Evolutionary conservation across 2,797 vertebrate species (phyloP).

Genomic region (Hemitrygon akajei): DNA sequence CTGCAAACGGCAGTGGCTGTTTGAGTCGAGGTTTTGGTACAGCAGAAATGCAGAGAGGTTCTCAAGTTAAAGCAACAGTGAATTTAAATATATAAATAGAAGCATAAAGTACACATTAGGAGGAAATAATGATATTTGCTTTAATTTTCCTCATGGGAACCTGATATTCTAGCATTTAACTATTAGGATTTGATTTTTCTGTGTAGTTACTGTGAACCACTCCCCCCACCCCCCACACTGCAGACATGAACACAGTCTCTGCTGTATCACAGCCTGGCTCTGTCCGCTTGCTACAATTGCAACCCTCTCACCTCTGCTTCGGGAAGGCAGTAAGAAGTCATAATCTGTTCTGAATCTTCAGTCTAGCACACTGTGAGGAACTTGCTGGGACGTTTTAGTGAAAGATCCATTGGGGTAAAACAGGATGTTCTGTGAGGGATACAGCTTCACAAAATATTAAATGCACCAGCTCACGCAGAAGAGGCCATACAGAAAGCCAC

Average conservation of each 20-base stretch:
- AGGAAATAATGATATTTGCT: not conserved
- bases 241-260: not conserved
- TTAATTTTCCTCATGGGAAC: not conserved
- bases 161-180: not conserved
- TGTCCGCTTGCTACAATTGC: not conserved
- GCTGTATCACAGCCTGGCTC: not conserved
- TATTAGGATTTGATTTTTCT: not conserved
- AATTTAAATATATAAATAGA: not conserved
- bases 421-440: not conserved
- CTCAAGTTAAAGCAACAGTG: not conserved
- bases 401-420: not conserved
- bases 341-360: not conserved
- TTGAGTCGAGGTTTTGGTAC: not conserved
- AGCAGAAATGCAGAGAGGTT: not conserved
- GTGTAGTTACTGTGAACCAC: not conserved
- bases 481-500: not conserved
- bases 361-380: not conserved
- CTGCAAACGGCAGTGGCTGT: too few relatives aligned
- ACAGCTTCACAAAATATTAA: not conserved
- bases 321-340: not conserved
- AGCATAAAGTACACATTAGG: not conserved
- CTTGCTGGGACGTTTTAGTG: not conserved
- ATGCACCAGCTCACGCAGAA: not conserved
- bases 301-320: not conserved
- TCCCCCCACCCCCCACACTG: not conserved